Percentiles rank a stretch among this genome's conserved stretches.
phyloP scores from a whole-genome alignment of 2,888 invertebrate genomes.

The Leptinotarsa haldemani region DNA sequence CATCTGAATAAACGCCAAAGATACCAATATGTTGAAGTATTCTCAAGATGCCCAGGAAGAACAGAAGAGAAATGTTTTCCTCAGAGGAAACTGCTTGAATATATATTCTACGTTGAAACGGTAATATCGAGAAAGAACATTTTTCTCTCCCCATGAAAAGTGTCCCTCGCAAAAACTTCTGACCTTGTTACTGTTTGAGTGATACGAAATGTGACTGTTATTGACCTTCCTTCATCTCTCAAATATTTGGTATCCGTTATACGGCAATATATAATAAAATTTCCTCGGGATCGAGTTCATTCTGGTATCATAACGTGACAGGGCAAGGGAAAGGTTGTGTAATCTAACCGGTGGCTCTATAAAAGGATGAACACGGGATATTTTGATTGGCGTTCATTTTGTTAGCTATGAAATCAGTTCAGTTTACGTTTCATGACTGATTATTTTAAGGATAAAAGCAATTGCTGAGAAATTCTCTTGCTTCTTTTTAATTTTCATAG shows the following conservation, averaged over 20 bases:
- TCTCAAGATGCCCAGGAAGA: too few relatives aligned
- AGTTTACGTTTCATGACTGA: too few relatives aligned
- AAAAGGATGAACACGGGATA: slow-evolving; percentile 33
- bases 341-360: slow-evolving; percentile 33
- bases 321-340: slow-evolving; percentile 31
- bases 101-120: too few relatives aligned
- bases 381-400: slow-evolving; percentile 32
- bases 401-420: slow-evolving; percentile 1
- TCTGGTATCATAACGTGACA: slow-evolving; percentile 20
- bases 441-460: too few relatives aligned
- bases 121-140: background rate
- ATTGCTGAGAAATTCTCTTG: too few relatives aligned
- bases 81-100: too few relatives aligned
- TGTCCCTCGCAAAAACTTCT: background rate
- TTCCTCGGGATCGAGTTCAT: slow-evolving; percentile 32
- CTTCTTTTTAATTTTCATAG: too few relatives aligned
- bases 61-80: background rate
- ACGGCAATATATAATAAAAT: slow-evolving; percentile 38
- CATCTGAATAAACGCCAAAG: too few relatives aligned
- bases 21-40: too few relatives aligned
- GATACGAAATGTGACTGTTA: slow-evolving; percentile 33
- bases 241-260: slow-evolving; percentile 39
- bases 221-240: slow-evolving; percentile 34
- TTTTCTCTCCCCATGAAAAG: background rate
- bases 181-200: slow-evolving; percentile 4